Conservation (phyloP, 1,140 invertebrate species). For the Plodia interpunctella region DNA sequence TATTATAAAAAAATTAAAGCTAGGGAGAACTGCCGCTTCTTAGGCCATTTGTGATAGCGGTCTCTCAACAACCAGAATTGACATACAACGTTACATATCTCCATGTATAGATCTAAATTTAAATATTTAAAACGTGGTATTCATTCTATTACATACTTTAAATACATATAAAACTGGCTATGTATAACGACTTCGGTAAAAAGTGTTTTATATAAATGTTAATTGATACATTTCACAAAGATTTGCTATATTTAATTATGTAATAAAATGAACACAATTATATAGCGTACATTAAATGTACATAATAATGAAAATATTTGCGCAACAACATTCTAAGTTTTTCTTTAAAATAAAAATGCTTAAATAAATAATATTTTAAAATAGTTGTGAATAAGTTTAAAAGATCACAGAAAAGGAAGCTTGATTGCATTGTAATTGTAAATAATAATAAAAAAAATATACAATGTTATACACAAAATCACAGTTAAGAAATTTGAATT, state of each 20-base stretch:
- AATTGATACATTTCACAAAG: too few relatives aligned
- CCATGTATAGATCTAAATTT: background rate
- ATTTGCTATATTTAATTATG: too few relatives aligned
- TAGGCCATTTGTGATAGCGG: background rate
- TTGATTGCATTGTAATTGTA: conserved; percentile 37
- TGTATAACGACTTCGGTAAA: too few relatives aligned
- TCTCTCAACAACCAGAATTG: background rate
- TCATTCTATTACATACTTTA: background rate
- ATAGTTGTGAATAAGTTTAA: conserved; percentile 18
- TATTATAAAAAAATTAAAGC: conserved; percentile 13
- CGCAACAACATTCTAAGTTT: background rate
- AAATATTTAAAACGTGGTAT: background rate
- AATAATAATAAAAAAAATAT: conserved; percentile 26
- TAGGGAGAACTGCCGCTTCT: background rate
- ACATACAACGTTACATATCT: background rate
- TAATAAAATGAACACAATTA: conserved; percentile 4
- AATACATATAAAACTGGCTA: too few relatives aligned
- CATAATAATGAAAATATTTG: background rate
- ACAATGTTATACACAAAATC: conserved; percentile 20
- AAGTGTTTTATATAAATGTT: too few relatives aligned
- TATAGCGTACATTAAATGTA: background rate
- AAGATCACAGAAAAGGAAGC: conserved; percentile 47
- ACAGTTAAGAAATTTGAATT: conserved; percentile 23
- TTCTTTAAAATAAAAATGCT: background rate
- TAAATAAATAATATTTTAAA: conserved; percentile 1